phyloP scores from a whole-genome alignment of 1,140 invertebrate genomes.

The Harpegnathos saltator region DNA sequence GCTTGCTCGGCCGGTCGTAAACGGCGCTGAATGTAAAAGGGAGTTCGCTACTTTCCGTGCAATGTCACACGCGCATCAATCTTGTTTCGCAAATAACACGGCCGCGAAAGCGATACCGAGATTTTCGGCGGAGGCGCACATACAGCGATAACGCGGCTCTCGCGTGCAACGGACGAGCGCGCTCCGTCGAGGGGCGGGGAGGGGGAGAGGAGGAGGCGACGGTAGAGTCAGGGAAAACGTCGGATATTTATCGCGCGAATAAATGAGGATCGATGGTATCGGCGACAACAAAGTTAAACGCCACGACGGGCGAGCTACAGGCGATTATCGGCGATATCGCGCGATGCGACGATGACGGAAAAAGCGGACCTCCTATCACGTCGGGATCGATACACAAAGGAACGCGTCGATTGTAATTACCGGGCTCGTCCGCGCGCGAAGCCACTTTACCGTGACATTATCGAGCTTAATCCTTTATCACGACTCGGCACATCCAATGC shows the following conservation, averaged over 20 bases:
- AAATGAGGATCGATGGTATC: slow-evolving; percentile 62
- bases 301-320: slow-evolving; percentile 55
- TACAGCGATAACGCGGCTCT: slow-evolving; percentile 52
- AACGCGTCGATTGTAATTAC: slow-evolving; percentile 39
- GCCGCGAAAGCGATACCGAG: slow-evolving; percentile 54
- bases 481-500: slow-evolving; percentile 1
- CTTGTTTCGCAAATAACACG: slow-evolving; percentile 33
- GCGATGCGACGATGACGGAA: slow-evolving; percentile 5
- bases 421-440: slow-evolving; percentile 17
- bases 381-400: slow-evolving; percentile 35
- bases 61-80: slow-evolving; percentile 38
- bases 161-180: not conserved
- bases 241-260: slow-evolving; percentile 61
- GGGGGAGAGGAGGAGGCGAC: too few species aligned
- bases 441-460: slow-evolving; percentile 44
- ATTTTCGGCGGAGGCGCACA: slow-evolving; percentile 57
- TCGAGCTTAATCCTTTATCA: slow-evolving; percentile 42
- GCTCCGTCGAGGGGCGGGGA: too few species aligned
- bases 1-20: not conserved
- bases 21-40: slow-evolving; percentile 15
- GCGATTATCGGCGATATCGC: slow-evolving; percentile 63
- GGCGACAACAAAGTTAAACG: slow-evolving; percentile 56
- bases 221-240: slow-evolving; percentile 26
- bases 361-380: slow-evolving; percentile 41
- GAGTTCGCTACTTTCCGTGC: slow-evolving; percentile 23